Conservation (phyloP, 1,140 invertebrate species). For the Mamestra configurata region DNA sequence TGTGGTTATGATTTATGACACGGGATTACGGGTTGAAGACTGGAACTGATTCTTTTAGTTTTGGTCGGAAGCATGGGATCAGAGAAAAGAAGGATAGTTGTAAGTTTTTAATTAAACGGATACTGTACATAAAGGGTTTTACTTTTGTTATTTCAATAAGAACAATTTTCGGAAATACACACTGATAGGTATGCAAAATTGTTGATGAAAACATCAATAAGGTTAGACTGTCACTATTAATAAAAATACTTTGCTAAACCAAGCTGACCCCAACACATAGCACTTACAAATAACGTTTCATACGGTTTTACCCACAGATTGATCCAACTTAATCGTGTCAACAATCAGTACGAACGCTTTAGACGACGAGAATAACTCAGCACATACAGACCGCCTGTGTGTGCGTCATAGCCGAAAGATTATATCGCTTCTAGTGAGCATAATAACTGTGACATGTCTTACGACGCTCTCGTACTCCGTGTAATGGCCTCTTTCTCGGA, state of each 20-base stretch:
- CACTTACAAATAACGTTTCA: constrained; percentile 41
- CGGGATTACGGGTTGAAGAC: constrained; percentile 15
- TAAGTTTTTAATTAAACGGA: not conserved
- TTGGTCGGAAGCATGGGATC: not conserved
- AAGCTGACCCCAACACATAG: constrained; percentile 15
- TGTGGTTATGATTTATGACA: constrained; percentile 39
- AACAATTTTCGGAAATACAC: too few relatives aligned
- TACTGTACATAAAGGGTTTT: not conserved
- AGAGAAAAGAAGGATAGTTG: not conserved
- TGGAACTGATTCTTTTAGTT: constrained; percentile 21
- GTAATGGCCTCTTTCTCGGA: constrained; percentile 82
- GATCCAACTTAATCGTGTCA: constrained; percentile 67
- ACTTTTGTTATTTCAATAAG: too few relatives aligned
- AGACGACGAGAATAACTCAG: constrained; percentile 66
- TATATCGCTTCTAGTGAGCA: constrained; percentile 81
- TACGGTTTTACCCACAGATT: constrained; percentile 51
- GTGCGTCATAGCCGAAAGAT: constrained; percentile 80
- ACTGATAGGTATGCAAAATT: too few relatives aligned
- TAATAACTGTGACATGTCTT: constrained; percentile 86
- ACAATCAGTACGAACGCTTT: constrained; percentile 67
- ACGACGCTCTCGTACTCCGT: constrained; percentile 74
- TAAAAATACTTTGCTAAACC: not conserved
- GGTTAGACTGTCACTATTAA: not conserved
- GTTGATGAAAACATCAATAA: not conserved
- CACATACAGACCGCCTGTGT: constrained; percentile 63